Conservation (phyloP, 92 coral and sea anemone species). For the Siderastrea radians region DNA sequence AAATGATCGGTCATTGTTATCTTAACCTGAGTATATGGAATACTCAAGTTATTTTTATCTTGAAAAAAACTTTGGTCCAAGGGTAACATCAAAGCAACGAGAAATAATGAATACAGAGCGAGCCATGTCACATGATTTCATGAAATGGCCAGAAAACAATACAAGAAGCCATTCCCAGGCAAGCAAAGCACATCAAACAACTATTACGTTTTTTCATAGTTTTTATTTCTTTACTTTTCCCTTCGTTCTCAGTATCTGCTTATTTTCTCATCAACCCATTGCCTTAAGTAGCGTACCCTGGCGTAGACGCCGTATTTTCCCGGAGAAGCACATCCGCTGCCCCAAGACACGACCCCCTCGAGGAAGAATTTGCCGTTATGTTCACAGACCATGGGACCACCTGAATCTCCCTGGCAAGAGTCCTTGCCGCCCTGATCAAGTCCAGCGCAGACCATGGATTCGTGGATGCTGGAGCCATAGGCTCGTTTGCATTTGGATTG, state of each 20-base stretch:
- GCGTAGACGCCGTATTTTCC: constrained; percentile 82
- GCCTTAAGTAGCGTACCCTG: constrained; percentile 55
- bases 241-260: constrained; percentile 1
- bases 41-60: too few species aligned
- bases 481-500: constrained; percentile 60
- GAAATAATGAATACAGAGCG: too few species aligned
- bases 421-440: constrained; percentile 74
- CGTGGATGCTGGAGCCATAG: constrained; percentile 64
- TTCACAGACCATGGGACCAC: constrained; percentile 87
- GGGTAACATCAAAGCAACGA: too few species aligned
- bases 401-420: constrained; percentile 85
- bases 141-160: too few species aligned
- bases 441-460: constrained; percentile 89
- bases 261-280: constrained; percentile 57
- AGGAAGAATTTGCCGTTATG: constrained; percentile 72
- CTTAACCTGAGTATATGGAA: too few species aligned
- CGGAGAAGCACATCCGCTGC: constrained; percentile 71
- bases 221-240: neutral
- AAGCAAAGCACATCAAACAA: neutral
- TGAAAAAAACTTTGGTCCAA: too few species aligned
- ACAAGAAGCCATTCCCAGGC: too few species aligned
- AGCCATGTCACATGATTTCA: too few species aligned
- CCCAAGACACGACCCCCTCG: constrained; percentile 82
- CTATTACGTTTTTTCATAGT: neutral
- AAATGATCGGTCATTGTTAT: too few species aligned